phyloP scores from a whole-genome alignment of 64 coral and sea anemone species.

The Acropora yongei region DNA sequence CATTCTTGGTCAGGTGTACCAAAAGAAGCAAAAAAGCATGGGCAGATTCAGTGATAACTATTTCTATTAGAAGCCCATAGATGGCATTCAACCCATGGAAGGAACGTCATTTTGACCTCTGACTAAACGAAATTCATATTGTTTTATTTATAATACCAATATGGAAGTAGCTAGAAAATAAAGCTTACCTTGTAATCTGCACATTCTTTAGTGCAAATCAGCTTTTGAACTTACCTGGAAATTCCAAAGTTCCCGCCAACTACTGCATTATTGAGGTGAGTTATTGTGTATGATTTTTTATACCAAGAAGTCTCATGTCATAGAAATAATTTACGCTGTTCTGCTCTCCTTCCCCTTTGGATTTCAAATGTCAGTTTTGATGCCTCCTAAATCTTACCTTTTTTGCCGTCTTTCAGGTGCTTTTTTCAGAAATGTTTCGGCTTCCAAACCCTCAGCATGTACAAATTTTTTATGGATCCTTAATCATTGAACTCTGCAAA shows the following conservation, averaged over 20 bases:
- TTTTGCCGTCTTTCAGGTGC: constrained; percentile 69
- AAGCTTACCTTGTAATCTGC: background rate
- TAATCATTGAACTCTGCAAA: constrained; percentile 97
- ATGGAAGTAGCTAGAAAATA: no score
- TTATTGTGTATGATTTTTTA: background rate
- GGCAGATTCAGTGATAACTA: no score
- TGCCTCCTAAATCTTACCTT: background rate
- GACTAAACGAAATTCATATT: no score
- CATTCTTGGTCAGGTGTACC: background rate
- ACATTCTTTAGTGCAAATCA: constrained; percentile 64
- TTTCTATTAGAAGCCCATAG: no score
- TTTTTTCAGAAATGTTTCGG: constrained; percentile 92
- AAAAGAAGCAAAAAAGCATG: no score
- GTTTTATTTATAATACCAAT: no score
- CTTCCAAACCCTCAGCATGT: constrained; percentile 77
- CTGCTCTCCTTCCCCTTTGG: no score
- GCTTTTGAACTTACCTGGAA: constrained; percentile 80
- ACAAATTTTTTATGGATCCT: constrained; percentile 89
- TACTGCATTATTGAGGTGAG: constrained; percentile 88
- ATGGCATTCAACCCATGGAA: no score
- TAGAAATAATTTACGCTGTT: no score
- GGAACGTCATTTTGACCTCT: no score
- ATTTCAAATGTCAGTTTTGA: no score
- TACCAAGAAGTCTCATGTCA: no score
- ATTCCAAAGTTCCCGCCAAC: constrained; percentile 84